Evolutionary conservation across 2,797 vertebrate genomes (phyloP), one percentile per base, ranked within the genome.

Genomic region (Xiphophorus birchmanni): DNA sequence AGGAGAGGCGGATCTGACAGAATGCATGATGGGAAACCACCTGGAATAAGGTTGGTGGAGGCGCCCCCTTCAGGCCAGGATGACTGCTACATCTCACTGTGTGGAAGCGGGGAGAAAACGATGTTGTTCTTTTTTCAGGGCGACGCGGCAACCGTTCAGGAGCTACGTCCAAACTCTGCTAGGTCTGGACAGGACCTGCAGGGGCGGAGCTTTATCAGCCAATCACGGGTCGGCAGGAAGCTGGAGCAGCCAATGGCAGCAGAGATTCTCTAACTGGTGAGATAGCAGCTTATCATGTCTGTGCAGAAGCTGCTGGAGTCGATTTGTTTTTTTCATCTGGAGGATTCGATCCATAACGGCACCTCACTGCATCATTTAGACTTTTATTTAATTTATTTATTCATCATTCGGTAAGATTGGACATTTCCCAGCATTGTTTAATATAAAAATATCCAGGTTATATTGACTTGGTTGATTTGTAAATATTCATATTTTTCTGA

Each of bases 11-110:
- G 42, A 1, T 35, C 54, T 8, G 74, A 84, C 73, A 86, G 82
- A 73, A 32, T 80, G 86, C 80, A 85, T 87, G 73, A 87, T 82
- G 79, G 83, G 77, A 94, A 76, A 7, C 4, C 84, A 8, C 60
- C 52, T 2, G 54, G 48, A 47, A 75, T 65, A n/a, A 89, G 91
- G 92, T 90, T 9, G 3, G 89, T 65, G 86, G 15, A 1, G 32
- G 35, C 21, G 9, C 67, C 69, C 1, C 54, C 65, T 71, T 4
- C 44, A 56, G 65, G 32, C 29, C 5, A 4, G 4, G 35, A 21
- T 2, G 6, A 1, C 58, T 4, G 42, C 48, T 23, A 13, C 45
- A 65, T 2, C 8, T 12, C 12, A 7, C 37, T 21, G 11, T 6
- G 40, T 76, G 3, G n/a, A 29, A 10, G 21, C 11, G 21, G 32